These are phyloP conservation scores for Centrocercus urophasianus DNA, from an alignment of 2,113 vertebrate genomes.

Conservation along the genomic window DNA sequence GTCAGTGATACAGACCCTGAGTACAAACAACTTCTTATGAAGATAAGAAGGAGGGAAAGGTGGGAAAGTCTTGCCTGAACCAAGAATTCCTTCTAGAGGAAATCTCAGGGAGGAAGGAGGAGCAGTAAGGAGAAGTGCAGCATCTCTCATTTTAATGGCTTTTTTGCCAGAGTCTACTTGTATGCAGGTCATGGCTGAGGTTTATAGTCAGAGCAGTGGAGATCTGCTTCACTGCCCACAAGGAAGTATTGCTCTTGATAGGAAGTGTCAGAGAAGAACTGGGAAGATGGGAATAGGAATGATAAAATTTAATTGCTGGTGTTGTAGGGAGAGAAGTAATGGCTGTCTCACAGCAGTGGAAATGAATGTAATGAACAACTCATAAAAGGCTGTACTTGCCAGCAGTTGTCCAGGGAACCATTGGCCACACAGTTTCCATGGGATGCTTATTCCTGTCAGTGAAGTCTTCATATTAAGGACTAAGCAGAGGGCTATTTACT, in stretches of 20 bases:
- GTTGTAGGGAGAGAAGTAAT: neutral
- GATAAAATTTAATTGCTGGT: neutral
- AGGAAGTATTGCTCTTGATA: accelerated
- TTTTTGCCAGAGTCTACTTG: neutral
- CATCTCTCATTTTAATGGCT: neutral
- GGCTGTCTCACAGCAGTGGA: neutral
- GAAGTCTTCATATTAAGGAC: neutral
- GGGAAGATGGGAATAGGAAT: neutral
- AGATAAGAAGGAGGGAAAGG: neutral
- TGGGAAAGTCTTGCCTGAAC: neutral
- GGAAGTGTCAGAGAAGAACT: neutral
- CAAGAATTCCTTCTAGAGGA: neutral
- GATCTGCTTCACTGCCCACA: neutral
- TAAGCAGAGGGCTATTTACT: neutral
- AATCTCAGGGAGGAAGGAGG: neutral
- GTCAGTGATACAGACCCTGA: accelerated
- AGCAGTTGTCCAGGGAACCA: neutral
- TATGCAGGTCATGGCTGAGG: neutral
- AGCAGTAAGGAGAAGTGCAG: neutral
- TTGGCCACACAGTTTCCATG: neutral
- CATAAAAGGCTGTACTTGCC: neutral
- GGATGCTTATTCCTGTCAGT: neutral
- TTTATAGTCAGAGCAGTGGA: neutral
- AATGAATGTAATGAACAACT: constrained; percentile 1
- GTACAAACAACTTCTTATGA: neutral